Base-by-base conservation (phyloP, 2,113 vertebrate species). In the Myotis davidii region DNA sequence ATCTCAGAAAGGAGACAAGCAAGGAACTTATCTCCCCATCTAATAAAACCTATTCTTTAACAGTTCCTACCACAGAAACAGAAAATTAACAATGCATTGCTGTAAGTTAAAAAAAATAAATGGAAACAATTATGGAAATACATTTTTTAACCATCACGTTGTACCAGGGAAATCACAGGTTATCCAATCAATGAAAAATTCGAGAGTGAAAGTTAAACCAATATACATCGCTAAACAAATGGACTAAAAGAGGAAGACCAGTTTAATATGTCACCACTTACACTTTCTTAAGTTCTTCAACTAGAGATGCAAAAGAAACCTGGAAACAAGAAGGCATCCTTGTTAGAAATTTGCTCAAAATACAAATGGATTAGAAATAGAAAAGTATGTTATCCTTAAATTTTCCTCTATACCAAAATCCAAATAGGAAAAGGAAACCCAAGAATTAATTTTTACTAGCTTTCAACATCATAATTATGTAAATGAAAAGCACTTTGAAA, bases 251-350 rank as follows among this genome's bases (percentile, higher is more conserved):
- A 82, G 61, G 95, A 92, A 93, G 7, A 59, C 3, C 29, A 67
- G n/a, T 56, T 94, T 77, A 91, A 93, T 81, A 85, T 64, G 56
- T 81, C 45, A 85, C 82, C 84, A 99, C 99, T 99, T 99, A 99
- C 99, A 98, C 98, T 98, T 97, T 99, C 97, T 99, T 99, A 64
- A 99, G 98, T 88, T 99, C 99, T 96, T 99, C 99, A 94, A 99
- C 98, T 90, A 98, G 76, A 6, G 98, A 98, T 2, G 99, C 98
- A 94, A 99, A 99, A 39, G 99, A 98, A 96, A 98, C 98, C 99
- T 99, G 97, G 87, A 94, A 89, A 97, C 73, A 96, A 74, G 37
- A 94, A 94, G 8, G 2, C 29, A 95, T 4, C 32, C 48, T 83
- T 81, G 29, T 96, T 96, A 95, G 76, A 94, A 79, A 79, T 85